phyloP scores from a whole-genome alignment of 2,797 vertebrate genomes.

The Malacoctenus gilli region DNA sequence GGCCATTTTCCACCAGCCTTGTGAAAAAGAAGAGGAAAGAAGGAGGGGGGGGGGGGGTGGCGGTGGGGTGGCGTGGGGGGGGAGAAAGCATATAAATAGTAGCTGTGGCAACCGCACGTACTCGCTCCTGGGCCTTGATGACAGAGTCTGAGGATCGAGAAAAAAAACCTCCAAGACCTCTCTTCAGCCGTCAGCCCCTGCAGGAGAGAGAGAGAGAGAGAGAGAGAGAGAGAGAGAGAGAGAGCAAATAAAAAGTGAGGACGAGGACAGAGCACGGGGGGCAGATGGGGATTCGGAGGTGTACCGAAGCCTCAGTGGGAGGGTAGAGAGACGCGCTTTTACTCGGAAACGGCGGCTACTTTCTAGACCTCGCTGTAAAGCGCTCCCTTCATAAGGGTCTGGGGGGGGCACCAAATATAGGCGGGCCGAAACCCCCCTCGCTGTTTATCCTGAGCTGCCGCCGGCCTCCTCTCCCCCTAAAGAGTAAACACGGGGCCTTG shows the following conservation, averaged over 20 bases:
- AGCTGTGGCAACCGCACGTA: conserved; percentile 76
- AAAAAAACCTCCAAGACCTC: conserved; percentile 60
- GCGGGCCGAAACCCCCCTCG: conserved; percentile 21
- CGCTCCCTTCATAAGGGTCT: conserved; percentile 45
- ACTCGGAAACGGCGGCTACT: too few species aligned
- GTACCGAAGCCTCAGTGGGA: too few species aligned
- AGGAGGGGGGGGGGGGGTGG: too few species aligned
- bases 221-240: not conserved
- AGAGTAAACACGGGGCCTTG: conserved; percentile 49
- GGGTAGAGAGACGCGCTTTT: not conserved
- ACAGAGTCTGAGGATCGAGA: conserved; percentile 78
- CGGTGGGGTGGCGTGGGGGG: too few species aligned
- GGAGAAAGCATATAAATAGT: conserved; percentile 74
- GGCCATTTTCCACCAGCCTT: conserved; percentile 74
- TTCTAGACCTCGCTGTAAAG: too few species aligned
- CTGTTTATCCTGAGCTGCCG: conserved; percentile 23
- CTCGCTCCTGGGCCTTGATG: conserved; percentile 75
- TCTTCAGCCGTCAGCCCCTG: conserved; percentile 81
- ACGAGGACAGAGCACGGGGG: not conserved
- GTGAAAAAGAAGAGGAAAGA: conserved; percentile 43
- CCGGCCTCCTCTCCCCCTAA: conserved; percentile 21
- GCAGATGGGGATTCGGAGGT: too few species aligned
- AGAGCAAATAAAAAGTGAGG: conserved; percentile 18
- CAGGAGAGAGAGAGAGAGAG: not conserved
- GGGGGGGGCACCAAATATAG: conserved; percentile 56